Conservation (phyloP, 2,888 invertebrate species). For the Brenthis daphne region DNA sequence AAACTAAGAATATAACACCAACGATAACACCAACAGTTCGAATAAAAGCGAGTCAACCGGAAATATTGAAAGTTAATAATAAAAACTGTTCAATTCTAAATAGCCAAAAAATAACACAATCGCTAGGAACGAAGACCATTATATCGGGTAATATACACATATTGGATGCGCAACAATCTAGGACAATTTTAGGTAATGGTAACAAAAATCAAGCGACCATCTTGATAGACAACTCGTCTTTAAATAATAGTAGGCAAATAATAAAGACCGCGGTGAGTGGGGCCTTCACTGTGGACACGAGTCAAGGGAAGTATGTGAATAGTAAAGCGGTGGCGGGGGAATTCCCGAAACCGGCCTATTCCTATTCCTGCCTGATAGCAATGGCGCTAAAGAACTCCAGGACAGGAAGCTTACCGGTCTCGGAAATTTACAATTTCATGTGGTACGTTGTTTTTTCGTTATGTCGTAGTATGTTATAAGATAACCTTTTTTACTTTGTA, state of each 20-base stretch:
- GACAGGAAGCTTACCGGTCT: conserved; percentile 96
- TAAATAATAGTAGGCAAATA: conserved; percentile 75
- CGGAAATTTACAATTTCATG: conserved; percentile 99
- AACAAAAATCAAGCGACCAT: conserved; percentile 77
- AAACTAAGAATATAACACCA: conserved; percentile 57
- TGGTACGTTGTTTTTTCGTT: conserved; percentile 85
- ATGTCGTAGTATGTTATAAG: not conserved
- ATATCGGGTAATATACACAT: conserved; percentile 81
- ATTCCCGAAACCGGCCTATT: conserved; percentile 98
- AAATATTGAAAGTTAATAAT: conserved; percentile 72
- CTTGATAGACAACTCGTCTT: conserved; percentile 74
- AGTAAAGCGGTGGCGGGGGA: conserved; percentile 78
- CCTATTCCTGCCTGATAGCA: conserved; percentile 98
- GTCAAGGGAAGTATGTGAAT: conserved; percentile 71
- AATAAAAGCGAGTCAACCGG: conserved; percentile 69
- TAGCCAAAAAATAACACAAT: conserved; percentile 71
- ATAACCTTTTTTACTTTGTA: not conserved
- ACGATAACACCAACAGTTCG: conserved; percentile 62
- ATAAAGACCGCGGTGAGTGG: conserved; percentile 74
- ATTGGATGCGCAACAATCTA: conserved; percentile 76
- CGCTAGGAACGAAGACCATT: conserved; percentile 76
- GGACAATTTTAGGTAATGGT: conserved; percentile 75
- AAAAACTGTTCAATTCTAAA: conserved; percentile 77
- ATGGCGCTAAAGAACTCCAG: conserved; percentile 98
- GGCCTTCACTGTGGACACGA: conserved; percentile 67